These are phyloP conservation scores for Lethenteron reissneri DNA, from an alignment of 2,113 vertebrate genomes.

Conservation along the genomic window DNA sequence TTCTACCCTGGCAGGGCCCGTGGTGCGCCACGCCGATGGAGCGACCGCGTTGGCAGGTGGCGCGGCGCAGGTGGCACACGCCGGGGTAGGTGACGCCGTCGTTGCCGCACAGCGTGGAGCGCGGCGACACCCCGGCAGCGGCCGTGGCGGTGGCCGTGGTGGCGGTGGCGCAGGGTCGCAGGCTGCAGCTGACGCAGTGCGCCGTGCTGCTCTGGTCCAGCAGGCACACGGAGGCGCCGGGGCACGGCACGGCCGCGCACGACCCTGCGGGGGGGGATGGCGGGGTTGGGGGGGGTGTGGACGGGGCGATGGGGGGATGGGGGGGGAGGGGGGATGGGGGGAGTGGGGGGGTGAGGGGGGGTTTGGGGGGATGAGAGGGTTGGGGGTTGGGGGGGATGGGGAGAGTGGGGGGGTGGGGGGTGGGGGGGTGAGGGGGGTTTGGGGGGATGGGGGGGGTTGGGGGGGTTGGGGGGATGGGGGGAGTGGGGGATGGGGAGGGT, in stretches of 20 bases:
- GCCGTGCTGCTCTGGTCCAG: constrained; percentile 86
- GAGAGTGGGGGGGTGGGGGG: no score
- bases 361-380: no score
- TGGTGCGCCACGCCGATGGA: constrained; percentile 78
- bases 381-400: no score
- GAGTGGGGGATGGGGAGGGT: no score
- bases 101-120: constrained; percentile 63
- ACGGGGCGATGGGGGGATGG: no score
- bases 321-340: no score
- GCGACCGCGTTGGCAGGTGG: constrained; percentile 73
- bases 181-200: constrained; percentile 73
- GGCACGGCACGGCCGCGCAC: constrained; percentile 66
- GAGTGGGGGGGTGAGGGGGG: no score
- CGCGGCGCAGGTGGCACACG: constrained; percentile 70
- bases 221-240: constrained; percentile 66
- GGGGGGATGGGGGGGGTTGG: no score
- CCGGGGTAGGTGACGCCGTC: constrained; percentile 77
- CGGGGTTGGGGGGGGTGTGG: no score
- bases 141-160: constrained; percentile 9
- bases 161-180: constrained; percentile 50
- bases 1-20: constrained; percentile 56
- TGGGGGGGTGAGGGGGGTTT: no score
- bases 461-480: no score
- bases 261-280: constrained; percentile 35
- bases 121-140: constrained; percentile 14